Base-by-base conservation (phyloP, 2,113 vertebrate species). In the Leiothrix lutea region DNA sequence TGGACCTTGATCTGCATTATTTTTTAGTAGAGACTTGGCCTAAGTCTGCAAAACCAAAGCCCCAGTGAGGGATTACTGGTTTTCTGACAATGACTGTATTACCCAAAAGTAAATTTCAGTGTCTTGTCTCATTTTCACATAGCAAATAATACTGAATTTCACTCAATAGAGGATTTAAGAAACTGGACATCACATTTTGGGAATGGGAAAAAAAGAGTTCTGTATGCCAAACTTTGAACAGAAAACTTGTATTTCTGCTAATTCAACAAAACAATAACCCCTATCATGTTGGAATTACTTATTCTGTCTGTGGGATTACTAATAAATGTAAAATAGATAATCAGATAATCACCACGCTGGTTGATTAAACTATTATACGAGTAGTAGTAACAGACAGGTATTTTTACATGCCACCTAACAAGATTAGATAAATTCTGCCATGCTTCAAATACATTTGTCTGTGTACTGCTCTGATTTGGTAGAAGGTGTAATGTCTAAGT, bases 111-210 rank as follows among this genome's bases (percentile, higher is more conserved):
- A 44, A 42, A 74, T 87, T 66, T 62, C 64, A 53, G 14, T 31
- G 18, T 47, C 40, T 84, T 51, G 8, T 45, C 67, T 88, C 50
- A 73, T 12, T 78, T 83, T 92, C 54, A 72, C 18, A 38, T 6
- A 77, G 20, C 23, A 95, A 90, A 42, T 74, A 81, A 28, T 50
- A 82, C 12, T 50, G 45, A 86, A 78, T 66, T 92, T 84, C 53
- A 61, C 38, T 81, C 62, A 73, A 36, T 0, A 71, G 35, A 40
- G 40, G 33, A 84, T 44, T 84, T 74, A 60, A 81, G 40, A 85
- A 91, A 89, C 22, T 31, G 5, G 11, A 69, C 22, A 53, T 18
- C 1, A 1, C 0, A 8, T 75, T 81, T 61, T 31, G 57, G 12
- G 7, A 71, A 87, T 19, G 15, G 18, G 18, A 33, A 77, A 48